Base-by-base conservation (phyloP, 1,140 invertebrate species). In the Drosophila setifemur region DNA sequence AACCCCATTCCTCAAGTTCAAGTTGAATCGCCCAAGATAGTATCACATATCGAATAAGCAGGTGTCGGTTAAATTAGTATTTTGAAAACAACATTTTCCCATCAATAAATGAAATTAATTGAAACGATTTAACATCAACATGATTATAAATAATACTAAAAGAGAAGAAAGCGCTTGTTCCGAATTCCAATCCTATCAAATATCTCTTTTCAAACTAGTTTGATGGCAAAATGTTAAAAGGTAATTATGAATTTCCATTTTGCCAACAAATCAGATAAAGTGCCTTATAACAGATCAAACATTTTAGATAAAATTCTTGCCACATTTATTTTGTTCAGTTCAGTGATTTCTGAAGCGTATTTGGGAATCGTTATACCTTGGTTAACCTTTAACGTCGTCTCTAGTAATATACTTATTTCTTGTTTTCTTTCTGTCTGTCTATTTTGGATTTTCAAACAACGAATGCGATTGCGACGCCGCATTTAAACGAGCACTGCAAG, bases 401-500 rank as follows among this genome's bases (percentile, higher is more conserved):
- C 21, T 9, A 64, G 60, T 64, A 64, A 64, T 64, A 64, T 64
- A 64, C 60, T 64, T 53, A 69, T 68, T 69, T 57, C 64, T 70
- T 70, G 50, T 69, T 57, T 57, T 57, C 50, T 69, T 68, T 69
- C 28, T 25, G 67, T 49, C 66, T 48, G 60, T 64, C 60, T 64
- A 48, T 48, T 64, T 64, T 40, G 60, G 60, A 49, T 64, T 64
- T 64, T 25, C 57, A 64, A 64, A 64, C 60, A 64, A 64, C 60
- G 31, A 64, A 64, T 64, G 57, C 57, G 57, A 64, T 64, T 64
- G 60, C 60, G 42, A 63, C 60, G 55, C 60, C 57, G 60, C 60
- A 64, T 64, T 64, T 64, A 64, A 64, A 64, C 60, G 60, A 64
- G 42, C 55, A 63, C 31, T 18, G 60, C 57, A 28, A 40, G 42